Evolutionary conservation across 2,888 invertebrate genomes (phyloP).

Genomic region (Ennomos fuscantarius): DNA sequence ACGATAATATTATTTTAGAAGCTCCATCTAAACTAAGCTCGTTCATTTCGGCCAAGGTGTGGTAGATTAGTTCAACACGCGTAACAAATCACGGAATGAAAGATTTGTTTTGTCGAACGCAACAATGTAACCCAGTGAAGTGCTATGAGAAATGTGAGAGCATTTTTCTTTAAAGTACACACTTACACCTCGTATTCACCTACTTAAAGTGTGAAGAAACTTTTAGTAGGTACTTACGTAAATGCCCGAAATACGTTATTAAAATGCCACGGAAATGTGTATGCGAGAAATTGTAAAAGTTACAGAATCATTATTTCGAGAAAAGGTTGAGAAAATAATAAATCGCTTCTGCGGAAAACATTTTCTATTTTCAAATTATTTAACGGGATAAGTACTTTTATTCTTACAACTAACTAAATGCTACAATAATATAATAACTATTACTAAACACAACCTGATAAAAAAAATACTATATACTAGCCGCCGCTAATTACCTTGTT

Average conservation of each 20-base stretch:
- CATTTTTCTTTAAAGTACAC: constrained; percentile 49
- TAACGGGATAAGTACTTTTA: no score
- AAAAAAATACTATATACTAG: no score
- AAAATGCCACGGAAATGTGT: constrained; percentile 26
- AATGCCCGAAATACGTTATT: constrained; percentile 30
- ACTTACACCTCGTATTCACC: constrained; percentile 14
- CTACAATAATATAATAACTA: no score
- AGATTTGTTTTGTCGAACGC: constrained; percentile 54
- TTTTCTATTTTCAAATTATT: no score
- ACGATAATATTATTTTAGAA: neutral
- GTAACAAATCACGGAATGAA: constrained; percentile 60
- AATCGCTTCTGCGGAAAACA: no score
- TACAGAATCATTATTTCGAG: neutral
- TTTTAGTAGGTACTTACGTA: constrained; percentile 21
- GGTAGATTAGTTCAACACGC: constrained; percentile 43
- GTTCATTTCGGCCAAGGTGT: constrained; percentile 38
- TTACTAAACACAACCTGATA: no score
- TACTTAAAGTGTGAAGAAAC: constrained; percentile 7
- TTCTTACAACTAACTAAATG: no score
- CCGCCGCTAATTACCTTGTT: no score
- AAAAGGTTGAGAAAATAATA: no score
- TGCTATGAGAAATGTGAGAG: constrained; percentile 62
- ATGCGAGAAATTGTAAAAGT: constrained; percentile 10
- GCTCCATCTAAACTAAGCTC: constrained; percentile 12
- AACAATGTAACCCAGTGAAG: constrained; percentile 60